Percentiles rank a stretch among this genome's conserved stretches.
phyloP scores from a whole-genome alignment of 2,797 vertebrate species.

The Chelon auratus region DNA sequence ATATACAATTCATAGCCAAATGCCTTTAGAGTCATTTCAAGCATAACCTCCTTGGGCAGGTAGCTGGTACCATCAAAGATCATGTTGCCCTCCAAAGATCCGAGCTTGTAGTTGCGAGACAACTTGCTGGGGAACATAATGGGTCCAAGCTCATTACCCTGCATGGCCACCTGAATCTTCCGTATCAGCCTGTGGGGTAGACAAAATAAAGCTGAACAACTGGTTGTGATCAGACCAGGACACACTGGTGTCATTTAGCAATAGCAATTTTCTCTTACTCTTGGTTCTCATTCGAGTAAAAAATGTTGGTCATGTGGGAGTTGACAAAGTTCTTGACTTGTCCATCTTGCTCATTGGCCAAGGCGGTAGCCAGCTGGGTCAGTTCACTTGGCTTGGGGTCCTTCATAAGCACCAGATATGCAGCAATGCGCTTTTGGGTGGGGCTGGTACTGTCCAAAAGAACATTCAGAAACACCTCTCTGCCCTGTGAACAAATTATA shows the following conservation, averaged over 20 bases:
- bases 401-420: slow-evolving; percentile 94
- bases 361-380: slow-evolving; percentile 75
- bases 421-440: slow-evolving; percentile 91
- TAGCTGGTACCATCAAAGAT: slow-evolving; percentile 90
- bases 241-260: background rate
- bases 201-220: background rate
- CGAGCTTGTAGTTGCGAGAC: slow-evolving; percentile 90
- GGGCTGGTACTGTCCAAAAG: slow-evolving; percentile 82
- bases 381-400: slow-evolving; percentile 85
- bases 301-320: slow-evolving; percentile 92
- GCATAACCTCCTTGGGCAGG: slow-evolving; percentile 92
- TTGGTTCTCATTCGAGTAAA: slow-evolving; percentile 85
- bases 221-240: background rate
- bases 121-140: slow-evolving; percentile 86
- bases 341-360: slow-evolving; percentile 82
- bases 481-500: slow-evolving; percentile 79
- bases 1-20: slow-evolving; percentile 90
- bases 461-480: slow-evolving; percentile 83
- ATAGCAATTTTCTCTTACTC: slow-evolving; percentile 80
- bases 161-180: slow-evolving; percentile 84
- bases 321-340: slow-evolving; percentile 92
- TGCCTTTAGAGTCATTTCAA: slow-evolving; percentile 91
- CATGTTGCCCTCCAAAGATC: slow-evolving; percentile 89
- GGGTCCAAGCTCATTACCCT: slow-evolving; percentile 83
- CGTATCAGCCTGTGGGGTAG: slow-evolving; percentile 84